Evolutionary conservation across 2,113 vertebrate species (phyloP).

Genomic region (Phrynosoma platyrhinos): DNA sequence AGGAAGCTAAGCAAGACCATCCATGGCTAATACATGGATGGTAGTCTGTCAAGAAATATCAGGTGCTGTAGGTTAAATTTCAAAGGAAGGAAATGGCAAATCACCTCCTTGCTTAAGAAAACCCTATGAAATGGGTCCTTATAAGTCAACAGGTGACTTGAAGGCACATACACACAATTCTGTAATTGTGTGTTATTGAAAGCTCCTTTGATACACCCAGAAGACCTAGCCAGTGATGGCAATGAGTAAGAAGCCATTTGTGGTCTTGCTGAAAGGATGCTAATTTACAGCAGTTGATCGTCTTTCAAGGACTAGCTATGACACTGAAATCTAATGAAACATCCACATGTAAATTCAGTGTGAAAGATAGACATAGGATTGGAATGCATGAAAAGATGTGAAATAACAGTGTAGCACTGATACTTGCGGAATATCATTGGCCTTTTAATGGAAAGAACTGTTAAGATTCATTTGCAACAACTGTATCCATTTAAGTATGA

Average conservation of each 20-base stretch:
- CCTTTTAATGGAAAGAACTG: not conserved
- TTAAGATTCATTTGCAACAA: not conserved
- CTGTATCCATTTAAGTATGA: not conserved
- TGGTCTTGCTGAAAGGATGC: not conserved
- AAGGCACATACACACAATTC: not conserved
- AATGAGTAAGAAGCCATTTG: not conserved
- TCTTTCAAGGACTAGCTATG: not conserved
- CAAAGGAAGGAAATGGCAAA: too few species aligned
- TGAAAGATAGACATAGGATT: not conserved
- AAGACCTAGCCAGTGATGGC: not conserved
- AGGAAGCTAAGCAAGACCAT: too few species aligned
- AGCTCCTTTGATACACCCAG: not conserved
- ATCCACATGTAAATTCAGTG: not conserved
- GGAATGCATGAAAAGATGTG: not conserved
- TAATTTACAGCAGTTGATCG: not conserved
- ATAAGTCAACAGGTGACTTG: too few species aligned
- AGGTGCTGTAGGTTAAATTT: too few species aligned
- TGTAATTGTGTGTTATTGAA: not conserved
- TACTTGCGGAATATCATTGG: not conserved
- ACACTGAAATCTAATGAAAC: not conserved
- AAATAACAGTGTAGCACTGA: not conserved
- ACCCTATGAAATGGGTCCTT: too few species aligned
- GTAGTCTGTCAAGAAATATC: too few species aligned
- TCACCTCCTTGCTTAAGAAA: too few species aligned
- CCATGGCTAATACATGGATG: too few species aligned